Evolutionary conservation across 2,888 invertebrate species (phyloP).

Genomic region (Epirrhoe tristata): DNA sequence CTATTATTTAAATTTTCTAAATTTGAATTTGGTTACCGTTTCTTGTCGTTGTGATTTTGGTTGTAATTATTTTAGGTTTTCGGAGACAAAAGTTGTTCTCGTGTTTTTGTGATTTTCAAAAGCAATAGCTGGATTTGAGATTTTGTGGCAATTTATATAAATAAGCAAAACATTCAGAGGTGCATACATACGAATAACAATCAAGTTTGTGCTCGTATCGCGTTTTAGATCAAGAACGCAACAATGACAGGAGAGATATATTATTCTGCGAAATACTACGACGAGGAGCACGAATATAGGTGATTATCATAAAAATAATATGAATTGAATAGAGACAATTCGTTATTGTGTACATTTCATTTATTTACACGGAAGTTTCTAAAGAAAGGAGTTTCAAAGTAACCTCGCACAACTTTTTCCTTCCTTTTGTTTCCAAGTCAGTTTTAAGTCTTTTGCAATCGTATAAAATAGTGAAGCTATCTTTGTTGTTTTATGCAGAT

Average conservation of each 20-base stretch:
- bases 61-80: conserved; percentile 17
- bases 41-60: conserved; percentile 15
- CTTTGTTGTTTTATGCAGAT: background rate
- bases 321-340: background rate
- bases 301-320: conserved; percentile 63
- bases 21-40: conserved; percentile 4
- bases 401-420: background rate
- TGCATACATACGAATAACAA: background rate
- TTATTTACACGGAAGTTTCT: background rate
- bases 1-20: no score
- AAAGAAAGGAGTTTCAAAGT: no score
- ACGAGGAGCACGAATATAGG: conserved; percentile 97
- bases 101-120: conserved; percentile 42
- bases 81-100: conserved; percentile 18
- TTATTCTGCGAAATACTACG: conserved; percentile 97
- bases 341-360: no score
- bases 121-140: background rate
- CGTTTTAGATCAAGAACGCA: conserved; percentile 25
- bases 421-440: background rate
- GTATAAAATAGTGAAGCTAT: background rate
- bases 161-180: background rate
- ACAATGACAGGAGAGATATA: conserved; percentile 91
- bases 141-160: background rate
- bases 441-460: background rate
- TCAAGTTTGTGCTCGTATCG: conserved; percentile 2